These are phyloP conservation scores for Acholoe squamosa DNA, from an alignment of 2,888 invertebrate genomes.

Conservation along the genomic window DNA sequence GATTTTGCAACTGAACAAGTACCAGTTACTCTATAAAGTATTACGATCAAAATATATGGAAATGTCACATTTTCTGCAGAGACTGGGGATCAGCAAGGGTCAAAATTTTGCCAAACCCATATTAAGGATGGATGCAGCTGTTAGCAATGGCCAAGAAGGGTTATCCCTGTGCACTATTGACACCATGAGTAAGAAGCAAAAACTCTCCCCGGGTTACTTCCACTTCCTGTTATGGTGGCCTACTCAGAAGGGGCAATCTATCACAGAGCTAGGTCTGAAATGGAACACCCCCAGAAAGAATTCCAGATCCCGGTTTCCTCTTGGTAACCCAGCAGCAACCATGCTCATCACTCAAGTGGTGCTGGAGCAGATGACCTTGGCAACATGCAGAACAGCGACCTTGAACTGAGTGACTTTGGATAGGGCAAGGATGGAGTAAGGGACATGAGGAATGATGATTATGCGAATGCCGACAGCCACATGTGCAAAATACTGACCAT, in stretches of 20 bases:
- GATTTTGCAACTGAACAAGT: too few species aligned
- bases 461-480: not conserved
- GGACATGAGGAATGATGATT: not conserved
- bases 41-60: too few species aligned
- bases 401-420: not conserved
- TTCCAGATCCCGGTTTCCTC: not conserved
- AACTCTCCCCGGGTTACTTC: not conserved
- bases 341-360: not conserved
- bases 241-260: not conserved
- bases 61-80: too few species aligned
- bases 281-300: not conserved
- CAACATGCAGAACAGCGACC: not conserved
- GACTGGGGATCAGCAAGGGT: too few species aligned
- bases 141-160: too few species aligned
- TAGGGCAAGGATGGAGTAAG: not conserved
- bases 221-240: slow-evolving; percentile 8
- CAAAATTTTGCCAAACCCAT: too few species aligned
- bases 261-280: not conserved
- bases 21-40: too few species aligned
- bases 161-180: too few species aligned
- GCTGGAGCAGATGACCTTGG: slow-evolving; percentile 9
- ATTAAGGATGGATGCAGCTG: too few species aligned
- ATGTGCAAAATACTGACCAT: too few species aligned
- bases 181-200: not conserved
- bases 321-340: not conserved